phyloP scores from a whole-genome alignment of 2,888 invertebrate species.

The Arrhopalites spinosus region DNA sequence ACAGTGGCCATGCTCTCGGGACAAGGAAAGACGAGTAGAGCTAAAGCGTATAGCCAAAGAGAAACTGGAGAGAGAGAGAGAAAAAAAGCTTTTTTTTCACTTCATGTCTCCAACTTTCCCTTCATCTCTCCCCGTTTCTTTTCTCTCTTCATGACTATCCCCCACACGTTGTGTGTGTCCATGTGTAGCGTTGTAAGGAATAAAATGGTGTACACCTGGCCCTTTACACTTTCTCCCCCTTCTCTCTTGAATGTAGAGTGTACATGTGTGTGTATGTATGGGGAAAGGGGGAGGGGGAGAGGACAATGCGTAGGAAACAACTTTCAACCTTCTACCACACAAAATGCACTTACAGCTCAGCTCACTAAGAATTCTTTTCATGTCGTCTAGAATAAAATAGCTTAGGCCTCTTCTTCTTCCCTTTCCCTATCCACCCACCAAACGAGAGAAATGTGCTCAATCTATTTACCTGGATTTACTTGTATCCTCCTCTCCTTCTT shows the following conservation, averaged over 20 bases:
- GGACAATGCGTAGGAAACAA: not conserved
- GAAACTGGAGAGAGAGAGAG: not conserved
- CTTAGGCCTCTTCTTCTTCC: not conserved
- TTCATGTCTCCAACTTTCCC: no score
- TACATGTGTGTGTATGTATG: not conserved
- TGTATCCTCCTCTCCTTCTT: not conserved
- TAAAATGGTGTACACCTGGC: not conserved
- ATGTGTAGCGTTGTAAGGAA: not conserved
- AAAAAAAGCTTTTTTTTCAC: not conserved
- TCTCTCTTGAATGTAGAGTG: not conserved
- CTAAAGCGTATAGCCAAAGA: not conserved
- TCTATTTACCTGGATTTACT: slow-evolving; percentile 19
- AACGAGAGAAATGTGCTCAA: slow-evolving; percentile 3
- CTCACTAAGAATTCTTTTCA: slow-evolving; percentile 8
- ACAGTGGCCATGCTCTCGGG: slow-evolving; percentile 25
- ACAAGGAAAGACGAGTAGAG: not conserved
- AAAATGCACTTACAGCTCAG: not conserved
- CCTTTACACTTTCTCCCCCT: not conserved
- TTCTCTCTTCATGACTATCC: no score
- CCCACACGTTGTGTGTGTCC: not conserved
- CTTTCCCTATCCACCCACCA: not conserved
- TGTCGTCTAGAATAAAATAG: slow-evolving; percentile 8
- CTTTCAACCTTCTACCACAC: not conserved
- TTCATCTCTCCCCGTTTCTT: no score
- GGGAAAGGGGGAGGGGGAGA: not conserved